Conservation (phyloP, 2,113 vertebrate genomes). For the zebrafish (Danio rerio) region GRCz12tu NC_133182.1:78162501-78163000, state of each 20-base stretch:
- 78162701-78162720: too few species aligned
- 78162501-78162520: slow-evolving; percentile 99
- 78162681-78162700: too few species aligned
- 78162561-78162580: too few species aligned
- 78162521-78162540: slow-evolving; percentile 47
- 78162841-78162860: slow-evolving; percentile 96
- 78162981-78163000: too few species aligned
- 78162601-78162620: too few species aligned
- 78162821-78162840: slow-evolving; percentile 92
- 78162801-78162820: slow-evolving; percentile 94
- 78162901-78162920: slow-evolving; percentile 90
- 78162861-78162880: slow-evolving; percentile 95
- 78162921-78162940: slow-evolving; percentile 83
- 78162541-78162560: too few species aligned
- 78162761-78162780: slow-evolving; percentile 21
- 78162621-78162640: too few species aligned
- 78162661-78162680: too few species aligned
- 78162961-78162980: too few species aligned
- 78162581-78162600: too few species aligned
- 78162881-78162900: slow-evolving; percentile 93
- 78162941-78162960: too few species aligned
- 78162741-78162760: not conserved
- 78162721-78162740: not conserved
- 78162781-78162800: slow-evolving; percentile 38
- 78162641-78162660: too few species aligned